Evolutionary conservation across 1,140 invertebrate species (phyloP), one percentile per base, ranked within the genome.

Genomic region (Drosophila lowei): DNA sequence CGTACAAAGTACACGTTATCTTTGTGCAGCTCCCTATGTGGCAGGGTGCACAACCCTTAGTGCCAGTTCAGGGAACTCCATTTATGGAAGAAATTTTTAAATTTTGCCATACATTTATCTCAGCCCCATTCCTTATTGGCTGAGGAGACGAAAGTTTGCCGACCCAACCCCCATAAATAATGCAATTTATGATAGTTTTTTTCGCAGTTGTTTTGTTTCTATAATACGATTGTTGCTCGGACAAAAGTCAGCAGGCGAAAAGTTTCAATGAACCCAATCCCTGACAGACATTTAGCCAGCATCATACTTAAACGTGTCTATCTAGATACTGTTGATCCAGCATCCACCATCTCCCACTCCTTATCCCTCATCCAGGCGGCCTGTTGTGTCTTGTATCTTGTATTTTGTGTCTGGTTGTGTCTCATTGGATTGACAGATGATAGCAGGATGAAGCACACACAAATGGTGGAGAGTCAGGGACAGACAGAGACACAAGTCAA

Each of bases 111-210:
- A 62, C 72, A 85, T 84, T 84, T 75, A 79, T 72, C 75, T 79
- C 44, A 41, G 43, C 15, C 58, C 75, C 9, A 77, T 80, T n/a
- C n/a, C n/a, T n/a, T n/a, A n/a, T n/a, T n/a, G n/a, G n/a, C n/a
- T n/a, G n/a, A n/a, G n/a, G n/a, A 56, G 66, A 34, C 25, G 43
- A 77, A 77, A 86, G 60, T 80, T 86, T 74, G 57, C 28, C 64
- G 63, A 73, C 81, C 81, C 64, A 63, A 73, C 81, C 81, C 72
- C 77, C 81, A 85, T 74, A 66, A 74, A 65, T 73, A 74, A 74
- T 74, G 53, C 60, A 42, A 43, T 23, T 49, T 49, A 58, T 18
- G 58, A 66, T 67, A 67, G 72, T 73, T 72, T 65, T 62, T 25
- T 64, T 8, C 30, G 30, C 3, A 9, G 30, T 13, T 43, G 50